These are phyloP conservation scores for Lasius fuliginosus DNA, from an alignment of 2,888 invertebrate genomes.

Conservation along the genomic window DNA sequence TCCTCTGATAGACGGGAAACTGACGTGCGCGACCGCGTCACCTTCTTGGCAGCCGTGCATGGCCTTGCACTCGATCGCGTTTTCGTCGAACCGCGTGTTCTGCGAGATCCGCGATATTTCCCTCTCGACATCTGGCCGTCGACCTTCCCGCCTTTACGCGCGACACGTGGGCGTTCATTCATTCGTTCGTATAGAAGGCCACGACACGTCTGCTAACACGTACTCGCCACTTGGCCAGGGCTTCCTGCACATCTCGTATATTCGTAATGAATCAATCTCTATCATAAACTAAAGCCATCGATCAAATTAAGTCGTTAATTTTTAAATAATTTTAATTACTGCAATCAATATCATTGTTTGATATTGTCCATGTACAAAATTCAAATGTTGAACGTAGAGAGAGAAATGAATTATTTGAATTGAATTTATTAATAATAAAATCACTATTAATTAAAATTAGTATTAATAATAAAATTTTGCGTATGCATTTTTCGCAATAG, in stretches of 20 bases:
- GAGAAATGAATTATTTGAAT: neutral
- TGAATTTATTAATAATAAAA: neutral
- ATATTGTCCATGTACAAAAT: neutral
- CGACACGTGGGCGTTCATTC: conserved; percentile 75
- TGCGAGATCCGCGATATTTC: conserved; percentile 66
- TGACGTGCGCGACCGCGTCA: conserved; percentile 30
- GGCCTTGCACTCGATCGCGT: conserved; percentile 77
- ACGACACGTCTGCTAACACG: conserved; percentile 43
- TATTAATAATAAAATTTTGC: neutral
- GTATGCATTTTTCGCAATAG: neutral
- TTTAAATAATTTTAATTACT: neutral
- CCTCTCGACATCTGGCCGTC: conserved; percentile 65
- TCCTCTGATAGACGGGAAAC: conserved; percentile 57
- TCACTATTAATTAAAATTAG: neutral
- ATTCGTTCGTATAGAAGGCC: conserved; percentile 66
- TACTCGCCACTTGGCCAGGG: conserved; percentile 61
- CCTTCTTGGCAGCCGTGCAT: conserved; percentile 67
- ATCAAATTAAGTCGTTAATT: neutral
- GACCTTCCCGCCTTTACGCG: conserved; percentile 64
- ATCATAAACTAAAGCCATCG: neutral
- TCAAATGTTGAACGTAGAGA: neutral
- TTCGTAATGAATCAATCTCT: neutral
- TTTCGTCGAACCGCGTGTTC: conserved; percentile 67
- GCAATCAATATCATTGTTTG: neutral
- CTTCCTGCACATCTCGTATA: conserved; percentile 27